These are phyloP conservation scores for Onychorhynchus coronatus DNA, from an alignment of 2,113 vertebrate species.

Conservation along the genomic window DNA sequence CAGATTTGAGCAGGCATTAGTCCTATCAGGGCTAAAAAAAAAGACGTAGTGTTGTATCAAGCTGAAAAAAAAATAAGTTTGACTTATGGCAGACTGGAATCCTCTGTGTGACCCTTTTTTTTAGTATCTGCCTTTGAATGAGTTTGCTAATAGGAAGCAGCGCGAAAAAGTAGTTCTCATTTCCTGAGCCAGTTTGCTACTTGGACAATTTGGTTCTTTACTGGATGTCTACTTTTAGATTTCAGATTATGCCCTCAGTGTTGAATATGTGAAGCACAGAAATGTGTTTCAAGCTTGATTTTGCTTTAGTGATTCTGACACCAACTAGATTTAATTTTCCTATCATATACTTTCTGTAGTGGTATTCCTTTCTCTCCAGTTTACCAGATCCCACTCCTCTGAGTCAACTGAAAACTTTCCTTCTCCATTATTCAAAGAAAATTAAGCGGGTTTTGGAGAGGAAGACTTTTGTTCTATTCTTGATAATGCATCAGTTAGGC, in stretches of 20 bases:
- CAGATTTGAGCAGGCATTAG: background rate
- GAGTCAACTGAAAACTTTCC: background rate
- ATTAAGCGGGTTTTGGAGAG: background rate
- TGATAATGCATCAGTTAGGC: background rate
- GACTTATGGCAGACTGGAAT: background rate
- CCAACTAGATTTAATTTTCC: background rate
- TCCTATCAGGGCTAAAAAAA: background rate
- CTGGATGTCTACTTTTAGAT: background rate
- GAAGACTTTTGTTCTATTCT: background rate
- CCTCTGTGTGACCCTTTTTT: background rate
- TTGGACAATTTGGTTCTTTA: background rate
- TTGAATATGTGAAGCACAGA: background rate
- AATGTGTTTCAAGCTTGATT: background rate
- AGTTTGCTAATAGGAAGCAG: background rate
- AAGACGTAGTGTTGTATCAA: background rate
- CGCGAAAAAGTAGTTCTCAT: background rate
- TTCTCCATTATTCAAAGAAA: background rate
- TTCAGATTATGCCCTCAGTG: background rate
- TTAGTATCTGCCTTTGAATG: background rate
- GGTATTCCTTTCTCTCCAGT: background rate
- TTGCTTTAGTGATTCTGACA: background rate
- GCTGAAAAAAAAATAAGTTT: background rate
- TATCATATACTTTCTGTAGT: background rate
- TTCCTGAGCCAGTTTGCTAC: background rate
- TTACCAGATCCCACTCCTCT: background rate